Evolutionary conservation across 2,797 vertebrate genomes (phyloP), one percentile per base, ranked within the genome.

Genomic region (Hoplostethus mediterraneus): DNA sequence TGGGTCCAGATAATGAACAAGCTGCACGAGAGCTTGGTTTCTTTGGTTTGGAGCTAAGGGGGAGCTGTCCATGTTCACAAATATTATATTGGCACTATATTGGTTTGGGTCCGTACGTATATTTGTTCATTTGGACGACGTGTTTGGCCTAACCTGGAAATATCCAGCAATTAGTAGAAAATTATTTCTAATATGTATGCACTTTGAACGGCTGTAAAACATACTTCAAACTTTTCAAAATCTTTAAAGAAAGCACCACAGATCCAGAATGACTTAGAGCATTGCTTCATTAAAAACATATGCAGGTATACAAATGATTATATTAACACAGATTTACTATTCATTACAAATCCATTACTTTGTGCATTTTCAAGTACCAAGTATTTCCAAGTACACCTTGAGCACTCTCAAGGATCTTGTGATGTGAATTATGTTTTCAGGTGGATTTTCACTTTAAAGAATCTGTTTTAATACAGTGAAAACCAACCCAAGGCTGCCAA

Each of bases 1-100:
- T 51, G 48, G 6, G 33, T 66, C 31, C 67, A 80, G 61, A 71
- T 79, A 73, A 73, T 78, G 71, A 82, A 73, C 36, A 48, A 48
- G 67, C 54, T 11, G 55, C 13, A 75, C 60, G 71, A 67, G 59
- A 54, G 42, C 31, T 21, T 21, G 21, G 21, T 55, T 44, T 47
- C 16, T n/a, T 16, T 2, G 30, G 48, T 75, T 65, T 33, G 44
- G 51, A 6, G 3, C 58, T 66, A 9, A 40, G 47, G 65, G 42
- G 73, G 48, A 75, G 63, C 72, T 74, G 47, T 30, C 8, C 45
- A 54, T 48, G 45, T 57, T 68, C 17, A 74, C 8, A 11, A 11
- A 10, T 10, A 3, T 42, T 42, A 42, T 10, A 10, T 11, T 10
- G 9, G 21, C 21, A 21, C 21, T 21, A 21, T 21, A 21, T 21